A percentile compares a stretch with the other conserved stretches of the same genome.
Conservation (phyloP, 1,140 invertebrate genomes). For the Pachyrhynchus sulphureomaculatus region DNA sequence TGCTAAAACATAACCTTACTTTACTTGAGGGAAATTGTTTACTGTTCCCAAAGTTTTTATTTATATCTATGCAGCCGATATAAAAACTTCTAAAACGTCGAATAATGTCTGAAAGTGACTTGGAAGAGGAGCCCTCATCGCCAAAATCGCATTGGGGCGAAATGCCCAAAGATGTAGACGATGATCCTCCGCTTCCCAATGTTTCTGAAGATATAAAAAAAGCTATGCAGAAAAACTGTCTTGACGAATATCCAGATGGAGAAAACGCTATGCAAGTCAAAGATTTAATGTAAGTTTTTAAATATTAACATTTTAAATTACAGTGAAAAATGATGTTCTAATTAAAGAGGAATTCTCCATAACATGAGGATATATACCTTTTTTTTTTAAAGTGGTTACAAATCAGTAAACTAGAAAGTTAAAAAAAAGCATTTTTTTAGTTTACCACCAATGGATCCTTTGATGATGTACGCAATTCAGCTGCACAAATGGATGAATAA, state of each 20-base stretch:
- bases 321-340: neutral
- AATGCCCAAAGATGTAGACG: constrained; percentile 24
- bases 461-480: constrained; percentile 44
- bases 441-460: constrained; percentile 42
- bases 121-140: no score
- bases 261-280: constrained; percentile 26
- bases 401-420: no score
- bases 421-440: constrained; percentile 23
- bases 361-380: neutral
- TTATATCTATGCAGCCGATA: no score
- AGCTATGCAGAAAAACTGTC: constrained; percentile 45
- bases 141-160: constrained; percentile 38
- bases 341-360: neutral
- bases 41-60: no score
- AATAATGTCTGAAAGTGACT: no score
- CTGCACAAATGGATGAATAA: constrained; percentile 46
- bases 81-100: no score
- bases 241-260: constrained; percentile 39
- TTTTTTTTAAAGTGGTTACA: no score
- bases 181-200: constrained; percentile 28
- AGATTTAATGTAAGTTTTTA: constrained; percentile 33
- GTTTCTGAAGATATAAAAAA: constrained; percentile 44
- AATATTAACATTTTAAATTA: neutral
- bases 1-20: no score
- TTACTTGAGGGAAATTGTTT: no score